Evolutionary conservation across 2,797 vertebrate species (phyloP), one percentile per base, ranked within the genome.

Genomic region (Clarias pachynema): DNA sequence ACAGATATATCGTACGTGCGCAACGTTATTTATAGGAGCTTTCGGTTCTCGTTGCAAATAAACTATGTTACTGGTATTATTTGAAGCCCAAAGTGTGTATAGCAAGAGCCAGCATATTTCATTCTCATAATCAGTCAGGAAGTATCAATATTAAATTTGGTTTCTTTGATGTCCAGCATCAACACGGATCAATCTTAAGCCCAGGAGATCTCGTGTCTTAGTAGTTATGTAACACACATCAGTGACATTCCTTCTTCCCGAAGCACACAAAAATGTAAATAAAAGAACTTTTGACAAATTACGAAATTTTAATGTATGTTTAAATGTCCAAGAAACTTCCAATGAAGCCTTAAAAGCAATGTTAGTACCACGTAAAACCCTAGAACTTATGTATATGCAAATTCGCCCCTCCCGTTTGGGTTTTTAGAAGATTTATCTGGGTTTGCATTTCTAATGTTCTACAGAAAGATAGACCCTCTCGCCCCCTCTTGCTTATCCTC

Each of bases 401-500:
- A 79, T 26, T n/a, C 18, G 10, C 24, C 24, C 24, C 57, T 12
- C 16, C 29, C 2, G 1, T 24, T 29, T 53, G 24, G n/a, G 26
- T 5, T 59, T 57, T 77, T 31, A 57, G 31, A 12, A 34, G 53
- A 31, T 63, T 84, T 18, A 70, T 57, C 49, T 60, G 72, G 86
- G 85, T 79, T 22, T n/a, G 75, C 20, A 24, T 53, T 69, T 34
- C 16, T 66, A 62, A 24, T n/a, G 5, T 62, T 10, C 56, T 74
- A 34, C 22, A 34, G n/a, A 37, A 79, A 62, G 77, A 4, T 22
- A n/a, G 26, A 18, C 14, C 77, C 7, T 3, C 31, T 60, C 44
- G 65, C 77, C 60, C 10, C 57, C 56, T 65, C 69, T 34, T 40
- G 37, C 49, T 82, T 44, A 34, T 84, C 80, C 80, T 65, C 63